Evolutionary conservation across 2,888 invertebrate genomes (phyloP).

Genomic region (Neoitamus cyanurus): DNA sequence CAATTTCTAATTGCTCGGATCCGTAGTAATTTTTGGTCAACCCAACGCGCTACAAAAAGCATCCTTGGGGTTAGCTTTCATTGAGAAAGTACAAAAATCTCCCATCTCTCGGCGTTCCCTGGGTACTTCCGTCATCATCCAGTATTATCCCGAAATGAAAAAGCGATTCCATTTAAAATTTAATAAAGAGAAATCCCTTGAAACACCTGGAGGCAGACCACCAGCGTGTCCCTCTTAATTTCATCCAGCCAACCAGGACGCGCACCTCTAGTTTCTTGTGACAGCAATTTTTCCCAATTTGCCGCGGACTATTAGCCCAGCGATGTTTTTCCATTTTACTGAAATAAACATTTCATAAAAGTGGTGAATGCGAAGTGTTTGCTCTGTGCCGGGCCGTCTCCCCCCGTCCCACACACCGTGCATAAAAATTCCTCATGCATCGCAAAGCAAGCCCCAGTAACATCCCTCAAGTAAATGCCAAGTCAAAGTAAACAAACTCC

Average conservation of each 20-base stretch:
- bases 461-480: constrained; percentile 43
- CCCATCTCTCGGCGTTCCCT: neutral
- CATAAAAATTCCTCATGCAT: constrained; percentile 40
- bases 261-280: neutral
- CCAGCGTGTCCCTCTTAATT: neutral
- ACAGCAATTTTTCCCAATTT: constrained; percentile 27
- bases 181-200: neutral
- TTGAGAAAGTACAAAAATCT: neutral
- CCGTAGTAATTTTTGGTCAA: no score
- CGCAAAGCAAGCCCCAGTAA: constrained; percentile 35
- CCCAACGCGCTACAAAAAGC: no score
- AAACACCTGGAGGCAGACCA: neutral
- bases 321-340: constrained; percentile 34
- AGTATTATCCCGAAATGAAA: neutral
- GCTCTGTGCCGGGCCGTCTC: neutral
- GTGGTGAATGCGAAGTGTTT: constrained; percentile 30
- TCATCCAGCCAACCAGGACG: neutral
- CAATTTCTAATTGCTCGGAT: no score
- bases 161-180: neutral
- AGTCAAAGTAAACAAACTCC: constrained; percentile 44
- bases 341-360: constrained; percentile 41
- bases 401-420: neutral
- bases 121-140: neutral
- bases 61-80: no score
- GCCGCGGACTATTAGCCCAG: constrained; percentile 12